Conservation (phyloP, 2,888 invertebrate genomes). For the Hirtodrosophila duncani region DNA sequence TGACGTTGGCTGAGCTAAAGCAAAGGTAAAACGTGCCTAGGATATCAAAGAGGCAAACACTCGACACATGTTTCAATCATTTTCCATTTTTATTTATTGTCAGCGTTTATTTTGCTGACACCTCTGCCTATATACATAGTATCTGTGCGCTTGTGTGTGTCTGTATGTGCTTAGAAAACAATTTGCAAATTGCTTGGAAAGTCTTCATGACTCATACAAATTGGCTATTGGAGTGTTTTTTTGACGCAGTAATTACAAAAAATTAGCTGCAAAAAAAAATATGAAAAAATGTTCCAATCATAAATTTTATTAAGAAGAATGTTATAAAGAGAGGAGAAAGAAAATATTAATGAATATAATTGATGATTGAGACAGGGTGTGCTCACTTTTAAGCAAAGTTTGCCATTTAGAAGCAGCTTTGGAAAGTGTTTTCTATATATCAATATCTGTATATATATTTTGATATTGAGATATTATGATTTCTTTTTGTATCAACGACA, state of each 20-base stretch:
- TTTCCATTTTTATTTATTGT: conserved; percentile 61
- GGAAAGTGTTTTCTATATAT: background rate
- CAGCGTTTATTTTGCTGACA: conserved; percentile 46
- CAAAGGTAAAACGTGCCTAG: conserved; percentile 47
- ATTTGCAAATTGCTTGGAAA: conserved; percentile 64
- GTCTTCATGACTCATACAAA: conserved; percentile 29
- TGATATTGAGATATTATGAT: too few relatives aligned
- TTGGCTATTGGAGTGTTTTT: conserved; percentile 29
- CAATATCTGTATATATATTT: too few relatives aligned
- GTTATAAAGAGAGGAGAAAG: conserved; percentile 29
- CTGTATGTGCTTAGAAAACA: conserved; percentile 62
- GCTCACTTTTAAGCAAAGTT: background rate
- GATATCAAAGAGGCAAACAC: conserved; percentile 53
- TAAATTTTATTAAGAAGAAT: too few relatives aligned
- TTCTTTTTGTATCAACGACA: background rate
- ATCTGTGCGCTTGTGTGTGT: conserved; percentile 1
- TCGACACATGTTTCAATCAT: conserved; percentile 71
- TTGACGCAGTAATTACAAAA: conserved; percentile 65
- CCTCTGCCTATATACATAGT: conserved; percentile 26
- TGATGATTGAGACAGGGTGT: too few relatives aligned
- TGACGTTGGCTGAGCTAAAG: background rate
- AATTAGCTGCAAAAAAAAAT: conserved; percentile 6
- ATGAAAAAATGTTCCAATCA: conserved; percentile 44
- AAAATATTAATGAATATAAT: background rate
- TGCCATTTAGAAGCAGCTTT: background rate